phyloP scores from a whole-genome alignment of 2,888 invertebrate species.

The Nephrotoma guestfalica region DNA sequence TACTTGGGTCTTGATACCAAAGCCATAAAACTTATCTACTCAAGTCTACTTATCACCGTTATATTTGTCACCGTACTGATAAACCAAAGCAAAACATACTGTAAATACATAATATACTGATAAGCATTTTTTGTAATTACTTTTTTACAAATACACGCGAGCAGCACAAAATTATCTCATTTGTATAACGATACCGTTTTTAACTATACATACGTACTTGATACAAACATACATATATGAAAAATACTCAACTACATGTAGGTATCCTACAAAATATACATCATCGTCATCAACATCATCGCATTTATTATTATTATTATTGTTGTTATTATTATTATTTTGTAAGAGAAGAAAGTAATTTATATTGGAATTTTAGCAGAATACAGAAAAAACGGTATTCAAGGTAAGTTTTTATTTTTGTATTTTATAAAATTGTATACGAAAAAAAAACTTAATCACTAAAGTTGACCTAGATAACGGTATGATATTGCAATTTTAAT shows the following conservation, averaged over 20 bases:
- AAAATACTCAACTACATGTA: neutral
- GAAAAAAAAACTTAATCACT: neutral
- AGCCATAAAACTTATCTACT: too few species aligned
- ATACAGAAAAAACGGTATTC: neutral
- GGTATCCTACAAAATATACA: neutral
- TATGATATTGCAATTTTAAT: neutral
- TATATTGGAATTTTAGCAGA: neutral
- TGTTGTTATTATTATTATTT: neutral
- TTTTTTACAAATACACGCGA: neutral
- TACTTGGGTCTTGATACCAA: neutral
- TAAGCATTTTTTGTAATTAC: neutral
- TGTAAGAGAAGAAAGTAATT: neutral
- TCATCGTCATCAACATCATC: neutral
- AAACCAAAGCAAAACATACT: neutral
- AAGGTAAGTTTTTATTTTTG: neutral
- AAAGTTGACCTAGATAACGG: neutral
- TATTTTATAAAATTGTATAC: neutral
- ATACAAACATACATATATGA: neutral
- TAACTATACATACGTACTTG: neutral
- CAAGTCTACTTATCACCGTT: too few species aligned
- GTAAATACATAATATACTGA: neutral
- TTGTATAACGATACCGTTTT: neutral
- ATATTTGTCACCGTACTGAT: too few species aligned
- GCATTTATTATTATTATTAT: neutral
- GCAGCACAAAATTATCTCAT: neutral